A percentile compares a stretch with the other conserved stretches of the same genome.
Evolutionary conservation across 2,797 vertebrate species (phyloP).

Genomic region (Paguma larvata): DNA sequence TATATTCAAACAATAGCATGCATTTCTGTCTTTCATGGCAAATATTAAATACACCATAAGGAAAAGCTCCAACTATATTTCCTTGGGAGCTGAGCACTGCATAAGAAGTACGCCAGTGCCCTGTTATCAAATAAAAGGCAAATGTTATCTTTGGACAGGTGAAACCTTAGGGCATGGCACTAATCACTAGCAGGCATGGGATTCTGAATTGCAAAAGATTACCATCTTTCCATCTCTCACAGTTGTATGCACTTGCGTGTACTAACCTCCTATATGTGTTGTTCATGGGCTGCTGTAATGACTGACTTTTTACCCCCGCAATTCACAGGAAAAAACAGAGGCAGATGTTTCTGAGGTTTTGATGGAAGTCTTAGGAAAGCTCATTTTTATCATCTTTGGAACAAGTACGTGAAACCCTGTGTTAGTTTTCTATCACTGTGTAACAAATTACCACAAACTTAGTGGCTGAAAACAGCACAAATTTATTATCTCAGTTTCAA

Average conservation of each 20-base stretch:
- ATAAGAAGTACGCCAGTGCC: background rate
- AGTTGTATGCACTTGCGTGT: rapidly evolving
- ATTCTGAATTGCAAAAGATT: background rate
- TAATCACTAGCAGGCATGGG: background rate
- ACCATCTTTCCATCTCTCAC: background rate
- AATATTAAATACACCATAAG: constrained; percentile 55
- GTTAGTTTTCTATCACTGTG: background rate
- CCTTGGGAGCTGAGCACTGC: background rate
- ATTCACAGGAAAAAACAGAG: background rate
- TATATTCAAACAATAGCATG: constrained; percentile 21
- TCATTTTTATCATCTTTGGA: constrained; percentile 1
- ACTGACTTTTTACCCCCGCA: background rate
- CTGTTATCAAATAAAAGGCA: constrained; percentile 50
- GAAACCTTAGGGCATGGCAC: background rate
- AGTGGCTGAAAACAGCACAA: background rate
- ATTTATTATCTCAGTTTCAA: background rate
- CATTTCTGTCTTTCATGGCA: background rate
- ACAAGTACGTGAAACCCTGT: background rate
- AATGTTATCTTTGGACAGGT: background rate
- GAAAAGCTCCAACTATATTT: background rate
- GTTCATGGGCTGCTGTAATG: background rate
- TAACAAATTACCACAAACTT: background rate
- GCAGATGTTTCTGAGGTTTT: background rate
- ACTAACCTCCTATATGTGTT: background rate
- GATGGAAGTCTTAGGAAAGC: background rate